These are phyloP conservation scores for Eupithecia pulchellata DNA, from an alignment of 2,888 invertebrate genomes.

Conservation along the genomic window DNA sequence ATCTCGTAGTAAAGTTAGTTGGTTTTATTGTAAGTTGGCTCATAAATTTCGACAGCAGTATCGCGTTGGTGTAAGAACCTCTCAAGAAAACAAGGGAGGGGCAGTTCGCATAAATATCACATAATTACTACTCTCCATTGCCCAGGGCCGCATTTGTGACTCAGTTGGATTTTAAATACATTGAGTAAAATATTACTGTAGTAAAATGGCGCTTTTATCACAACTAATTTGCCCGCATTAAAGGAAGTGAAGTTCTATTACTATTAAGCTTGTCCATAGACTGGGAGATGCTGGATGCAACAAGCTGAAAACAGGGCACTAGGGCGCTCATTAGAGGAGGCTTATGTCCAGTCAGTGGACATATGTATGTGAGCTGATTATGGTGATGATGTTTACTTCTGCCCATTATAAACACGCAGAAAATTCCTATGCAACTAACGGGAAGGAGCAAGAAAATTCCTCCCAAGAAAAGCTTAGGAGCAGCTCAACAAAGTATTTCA, in stretches of 20 bases:
- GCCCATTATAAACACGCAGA: not conserved
- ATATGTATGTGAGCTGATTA: too few relatives aligned
- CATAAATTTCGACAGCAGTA: constrained; percentile 58
- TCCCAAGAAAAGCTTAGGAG: constrained; percentile 5
- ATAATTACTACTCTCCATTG: constrained; percentile 68
- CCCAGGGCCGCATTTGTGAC: constrained; percentile 51
- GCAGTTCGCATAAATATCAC: constrained; percentile 69
- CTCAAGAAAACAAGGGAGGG: constrained; percentile 59
- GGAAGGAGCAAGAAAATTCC: not conserved
- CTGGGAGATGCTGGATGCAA: too few relatives aligned
- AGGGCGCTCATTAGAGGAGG: too few relatives aligned
- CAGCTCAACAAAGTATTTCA: constrained; percentile 21
- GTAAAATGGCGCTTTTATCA: not conserved
- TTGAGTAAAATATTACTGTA: not conserved
- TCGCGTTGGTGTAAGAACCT: constrained; percentile 59
- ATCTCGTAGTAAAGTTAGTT: too few relatives aligned
- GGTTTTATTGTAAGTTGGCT: constrained; percentile 41
- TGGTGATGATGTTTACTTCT: not conserved
- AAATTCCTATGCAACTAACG: not conserved
- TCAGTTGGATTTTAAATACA: constrained; percentile 1
- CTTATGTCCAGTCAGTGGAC: too few relatives aligned
- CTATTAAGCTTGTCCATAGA: not conserved
- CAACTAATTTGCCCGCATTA: not conserved
- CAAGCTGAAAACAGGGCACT: too few relatives aligned
- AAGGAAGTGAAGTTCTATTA: not conserved